Evolutionary conservation across 2,888 invertebrate genomes (phyloP).

Genomic region (Mongoloraphidia duomilia): DNA sequence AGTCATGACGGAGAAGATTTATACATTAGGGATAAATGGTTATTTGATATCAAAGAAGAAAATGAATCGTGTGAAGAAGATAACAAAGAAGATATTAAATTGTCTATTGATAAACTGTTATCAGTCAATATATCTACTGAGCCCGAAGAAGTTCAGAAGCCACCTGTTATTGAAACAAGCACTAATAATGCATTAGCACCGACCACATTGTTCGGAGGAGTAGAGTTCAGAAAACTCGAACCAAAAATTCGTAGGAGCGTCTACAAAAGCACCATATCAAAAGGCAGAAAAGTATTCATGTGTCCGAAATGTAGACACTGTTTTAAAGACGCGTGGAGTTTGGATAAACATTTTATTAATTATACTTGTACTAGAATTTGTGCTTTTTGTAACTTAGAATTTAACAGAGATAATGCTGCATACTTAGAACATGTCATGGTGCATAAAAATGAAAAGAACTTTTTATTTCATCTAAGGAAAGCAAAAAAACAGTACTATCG

Average conservation of each 20-base stretch:
- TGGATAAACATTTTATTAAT: constrained; percentile 4
- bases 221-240: not conserved
- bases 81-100: not conserved
- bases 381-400: constrained; percentile 2
- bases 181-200: too few species aligned
- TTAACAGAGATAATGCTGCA: not conserved
- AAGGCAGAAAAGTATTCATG: not conserved
- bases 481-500: too few species aligned
- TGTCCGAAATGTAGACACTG: constrained; percentile 2
- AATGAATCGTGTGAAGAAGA: not conserved
- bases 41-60: not conserved
- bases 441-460: not conserved
- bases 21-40: constrained; percentile 3
- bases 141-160: too few species aligned
- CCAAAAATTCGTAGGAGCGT: not conserved
- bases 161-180: too few species aligned
- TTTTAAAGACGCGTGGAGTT: not conserved
- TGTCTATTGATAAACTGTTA: too few species aligned
- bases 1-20: not conserved
- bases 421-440: constrained; percentile 1
- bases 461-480: too few species aligned
- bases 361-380: constrained; percentile 2
- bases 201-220: not conserved
- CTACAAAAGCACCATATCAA: not conserved
- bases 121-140: too few species aligned